Base-by-base conservation (phyloP, 2,113 vertebrate species). In the Ceyx margarethae region DNA sequence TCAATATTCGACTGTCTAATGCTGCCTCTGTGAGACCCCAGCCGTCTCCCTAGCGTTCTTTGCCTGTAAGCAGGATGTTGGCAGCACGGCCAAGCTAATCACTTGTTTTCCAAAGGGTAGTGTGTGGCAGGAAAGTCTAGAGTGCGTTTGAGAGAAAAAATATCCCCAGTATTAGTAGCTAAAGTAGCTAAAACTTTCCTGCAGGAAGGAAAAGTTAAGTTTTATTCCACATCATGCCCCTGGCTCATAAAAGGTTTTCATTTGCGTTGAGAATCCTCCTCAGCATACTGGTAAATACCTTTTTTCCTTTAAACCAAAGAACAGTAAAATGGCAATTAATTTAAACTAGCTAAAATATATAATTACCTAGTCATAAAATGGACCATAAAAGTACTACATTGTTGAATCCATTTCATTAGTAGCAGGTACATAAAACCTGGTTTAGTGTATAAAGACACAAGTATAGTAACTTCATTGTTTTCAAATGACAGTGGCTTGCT, bases 301-400 rank as follows among this genome's bases (percentile, higher is more conserved):
- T 85, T 85, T 87, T 80, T 80, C 57, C 28, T 61, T 93, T 85
- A 89, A 96, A 95, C 93, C 53, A 61, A 81, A 85, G 69, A 96
- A 95, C 45, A 94, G 57, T 89, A 89, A 94, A 95, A 94, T 92
- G 90, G 60, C 89, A 93, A 94, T 95, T 94, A 95, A 95, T 94
- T 95, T 89, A 81, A 33, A 91, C n/a, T 85, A 95, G 79, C 79
- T 95, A 96, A 96, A 96, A 95, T 94, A 95, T 90, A 92, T 91
- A 94, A 96, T 96, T 96, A 92, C 61, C 45, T 92, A 89, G 42
- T 83, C 87, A 94, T 95, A 96, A 95, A 96, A 95, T 78, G 58
- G 89, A 78, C 91, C 79, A 81, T 95, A 95, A 96, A 96, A 94
- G 81, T 75, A 87, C 84, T 85, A 67, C 67, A 82, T 58, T 91